Evolutionary conservation across 1,140 invertebrate species (phyloP).

Genomic region (Nasonia giraulti): DNA sequence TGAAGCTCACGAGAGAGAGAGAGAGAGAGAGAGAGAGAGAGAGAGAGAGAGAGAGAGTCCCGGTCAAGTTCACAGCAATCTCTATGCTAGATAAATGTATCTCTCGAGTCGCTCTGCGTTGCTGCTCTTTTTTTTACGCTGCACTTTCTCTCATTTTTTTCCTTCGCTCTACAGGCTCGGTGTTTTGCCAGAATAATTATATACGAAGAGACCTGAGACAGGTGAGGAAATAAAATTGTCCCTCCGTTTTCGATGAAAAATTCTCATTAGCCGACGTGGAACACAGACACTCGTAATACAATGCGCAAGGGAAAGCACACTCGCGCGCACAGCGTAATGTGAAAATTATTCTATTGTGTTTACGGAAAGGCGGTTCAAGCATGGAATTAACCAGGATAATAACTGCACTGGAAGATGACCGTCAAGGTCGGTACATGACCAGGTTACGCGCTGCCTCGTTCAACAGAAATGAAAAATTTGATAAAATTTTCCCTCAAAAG

Average conservation of each 20-base stretch:
- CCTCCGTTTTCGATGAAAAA: background rate
- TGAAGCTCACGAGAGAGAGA: background rate
- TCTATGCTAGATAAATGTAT: constrained; percentile 36
- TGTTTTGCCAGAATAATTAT: no score
- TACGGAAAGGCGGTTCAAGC: background rate
- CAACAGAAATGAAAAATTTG: no score
- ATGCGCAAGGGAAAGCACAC: background rate
- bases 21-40: background rate
- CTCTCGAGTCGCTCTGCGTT: background rate
- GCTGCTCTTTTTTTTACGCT: background rate
- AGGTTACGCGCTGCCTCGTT: background rate
- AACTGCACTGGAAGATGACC: background rate
- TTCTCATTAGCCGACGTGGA: background rate
- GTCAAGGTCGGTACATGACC: background rate
- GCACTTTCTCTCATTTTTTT: constrained; percentile 13
- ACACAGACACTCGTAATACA: background rate
- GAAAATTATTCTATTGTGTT: constrained; percentile 4
- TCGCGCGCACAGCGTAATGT: background rate
- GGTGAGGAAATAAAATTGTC: background rate
- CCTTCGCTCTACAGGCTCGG: no score
- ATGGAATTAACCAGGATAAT: background rate
- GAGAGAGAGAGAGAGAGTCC: background rate
- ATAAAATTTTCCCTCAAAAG: no score
- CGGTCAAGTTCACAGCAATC: constrained; percentile 46
- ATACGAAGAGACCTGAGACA: background rate